Evolutionary conservation across 2,797 vertebrate genomes (phyloP), one percentile per base, ranked within the genome.

Genomic region (Halcyon smyrnensis): DNA sequence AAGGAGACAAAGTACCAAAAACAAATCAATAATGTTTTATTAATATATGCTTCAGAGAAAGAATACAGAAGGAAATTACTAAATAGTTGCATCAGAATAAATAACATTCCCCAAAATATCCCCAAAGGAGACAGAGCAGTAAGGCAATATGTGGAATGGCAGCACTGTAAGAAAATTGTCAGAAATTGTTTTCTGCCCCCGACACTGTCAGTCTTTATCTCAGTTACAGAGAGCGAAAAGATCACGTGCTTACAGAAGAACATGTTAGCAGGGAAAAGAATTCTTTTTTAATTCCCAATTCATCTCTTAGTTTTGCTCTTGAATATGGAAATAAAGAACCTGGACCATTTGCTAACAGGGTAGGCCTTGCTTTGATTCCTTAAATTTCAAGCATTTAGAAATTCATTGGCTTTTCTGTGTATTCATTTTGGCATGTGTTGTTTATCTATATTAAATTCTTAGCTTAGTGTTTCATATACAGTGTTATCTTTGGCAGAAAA

Each of bases 21-120:
- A 36, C 95, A 93, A 93, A 86, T 50, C 84, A 87, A 18, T 56
- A 23, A 39, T 39, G 11, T 85, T 98, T 98, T 98, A 98, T 98
- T 98, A 92, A 89, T 65, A 77, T 78, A 91, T 24, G 63, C 56
- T 89, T 96, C 84, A 92, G 68, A 90, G 53, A 95, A 94, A 90
- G 51, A 91, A 84, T 94, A 96, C 94, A 97, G 87, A 82, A 96
- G 70, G 15, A 93, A 96, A 83, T 46, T 15, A 41, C 5, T 67
- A 87, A 91, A 71, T 79, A 90, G 21, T 24, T 81, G 18, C 80
- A 92, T 62, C 67, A 92, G 41, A 95, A 74, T 48, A 81, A 77
- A 74, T 50, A 87, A 89, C 62, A 64, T 63, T 87, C 48, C 76
- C 77, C 62, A 89, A 95, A 96, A 69, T 69, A 73, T 89, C 94